Percentiles rank a stretch among this genome's conserved stretches.
phyloP scores from a whole-genome alignment of 2,113 vertebrate species.

The Corvus cornix region DNA sequence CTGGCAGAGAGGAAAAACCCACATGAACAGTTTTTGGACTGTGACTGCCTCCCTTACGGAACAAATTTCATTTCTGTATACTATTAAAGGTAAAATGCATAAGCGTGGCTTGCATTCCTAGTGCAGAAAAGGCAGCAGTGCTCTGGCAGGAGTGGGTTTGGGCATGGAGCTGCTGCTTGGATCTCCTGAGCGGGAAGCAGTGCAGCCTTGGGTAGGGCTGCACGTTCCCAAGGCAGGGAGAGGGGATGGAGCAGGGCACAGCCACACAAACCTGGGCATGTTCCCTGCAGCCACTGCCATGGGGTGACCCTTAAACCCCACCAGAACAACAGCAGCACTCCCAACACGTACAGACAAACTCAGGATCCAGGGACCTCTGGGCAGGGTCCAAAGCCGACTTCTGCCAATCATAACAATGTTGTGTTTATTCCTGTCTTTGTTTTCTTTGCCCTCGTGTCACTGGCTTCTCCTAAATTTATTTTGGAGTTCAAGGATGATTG shows the following conservation, averaged over 20 bases:
- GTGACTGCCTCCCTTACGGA: slow-evolving; percentile 11
- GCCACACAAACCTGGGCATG: background rate
- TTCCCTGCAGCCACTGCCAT: background rate
- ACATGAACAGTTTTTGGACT: slow-evolving; percentile 16
- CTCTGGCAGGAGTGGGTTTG: background rate
- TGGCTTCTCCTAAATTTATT: background rate
- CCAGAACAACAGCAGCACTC: fast-evolving
- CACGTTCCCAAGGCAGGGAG: background rate
- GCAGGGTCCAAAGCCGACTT: background rate
- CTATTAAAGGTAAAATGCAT: slow-evolving; percentile 25
- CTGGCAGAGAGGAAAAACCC: slow-evolving; percentile 58
- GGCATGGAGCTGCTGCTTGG: background rate
- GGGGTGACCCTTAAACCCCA: background rate
- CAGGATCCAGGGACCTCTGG: background rate
- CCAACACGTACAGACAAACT: background rate
- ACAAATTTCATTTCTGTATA: slow-evolving; percentile 58
- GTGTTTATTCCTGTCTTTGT: background rate
- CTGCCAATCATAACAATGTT: background rate
- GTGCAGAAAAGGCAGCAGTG: background rate
- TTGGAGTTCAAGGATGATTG: background rate
- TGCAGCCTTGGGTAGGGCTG: background rate
- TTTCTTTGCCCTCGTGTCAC: background rate
- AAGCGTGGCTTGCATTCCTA: background rate
- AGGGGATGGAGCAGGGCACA: background rate
- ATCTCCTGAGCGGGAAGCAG: background rate